phyloP scores from a whole-genome alignment of 1,140 invertebrate genomes.

The Bombus fervidus region DNA sequence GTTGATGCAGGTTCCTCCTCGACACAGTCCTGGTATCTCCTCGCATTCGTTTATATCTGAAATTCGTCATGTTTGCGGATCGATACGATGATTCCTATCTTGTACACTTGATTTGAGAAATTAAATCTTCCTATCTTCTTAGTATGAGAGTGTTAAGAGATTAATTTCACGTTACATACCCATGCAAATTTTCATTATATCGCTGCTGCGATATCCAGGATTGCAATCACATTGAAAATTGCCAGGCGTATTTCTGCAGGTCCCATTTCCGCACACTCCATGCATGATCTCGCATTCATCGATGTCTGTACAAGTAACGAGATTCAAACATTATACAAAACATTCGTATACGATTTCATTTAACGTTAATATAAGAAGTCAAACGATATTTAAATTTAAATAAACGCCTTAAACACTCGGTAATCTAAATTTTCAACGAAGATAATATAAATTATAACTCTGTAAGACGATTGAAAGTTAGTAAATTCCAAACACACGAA shows the following conservation, averaged over 20 bases:
- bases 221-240: conserved; percentile 92
- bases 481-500: too few species aligned
- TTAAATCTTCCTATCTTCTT: background rate
- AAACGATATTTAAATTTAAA: too few species aligned
- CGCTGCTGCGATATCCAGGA: conserved; percentile 88
- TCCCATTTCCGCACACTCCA: conserved; percentile 92
- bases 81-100: too few species aligned
- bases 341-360: too few species aligned
- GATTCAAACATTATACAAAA: background rate
- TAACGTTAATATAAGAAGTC: too few species aligned
- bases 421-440: too few species aligned
- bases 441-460: too few species aligned
- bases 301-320: conserved; percentile 86
- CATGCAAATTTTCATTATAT: conserved; percentile 92
- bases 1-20: conserved; percentile 87
- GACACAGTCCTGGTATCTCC: conserved; percentile 86
- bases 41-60: conserved; percentile 89
- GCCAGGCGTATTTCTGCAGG: conserved; percentile 92
- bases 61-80: background rate
- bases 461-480: too few species aligned
- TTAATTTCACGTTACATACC: conserved; percentile 83
- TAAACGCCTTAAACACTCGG: too few species aligned
- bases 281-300: conserved; percentile 94
- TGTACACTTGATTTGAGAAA: too few species aligned
- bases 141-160: background rate